These are phyloP conservation scores for Ginglymostoma cirratum DNA, from an alignment of 2,113 vertebrate species.

Conservation along the genomic window DNA sequence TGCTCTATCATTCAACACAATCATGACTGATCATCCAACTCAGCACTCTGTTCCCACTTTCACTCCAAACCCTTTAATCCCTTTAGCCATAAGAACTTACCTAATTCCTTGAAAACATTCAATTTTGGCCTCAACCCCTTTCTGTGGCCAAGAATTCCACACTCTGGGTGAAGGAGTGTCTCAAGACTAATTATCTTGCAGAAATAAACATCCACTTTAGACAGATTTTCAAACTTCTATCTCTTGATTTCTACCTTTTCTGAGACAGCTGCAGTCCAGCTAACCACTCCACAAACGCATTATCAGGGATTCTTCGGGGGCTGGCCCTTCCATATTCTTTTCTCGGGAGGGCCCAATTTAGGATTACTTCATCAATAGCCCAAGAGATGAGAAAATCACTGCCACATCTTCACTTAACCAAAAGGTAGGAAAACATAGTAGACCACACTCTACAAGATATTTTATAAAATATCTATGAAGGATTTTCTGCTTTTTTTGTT, in stretches of 20 bases:
- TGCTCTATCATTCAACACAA: too few species aligned
- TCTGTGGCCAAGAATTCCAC: too few species aligned
- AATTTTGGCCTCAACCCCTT: too few species aligned
- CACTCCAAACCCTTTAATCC: too few species aligned
- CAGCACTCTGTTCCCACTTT: too few species aligned
- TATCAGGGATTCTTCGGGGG: not conserved
- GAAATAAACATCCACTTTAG: not conserved
- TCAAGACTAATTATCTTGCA: not conserved
- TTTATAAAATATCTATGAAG: not conserved
- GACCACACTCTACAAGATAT: not conserved
- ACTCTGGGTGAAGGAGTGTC: not conserved
- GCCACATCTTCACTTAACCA: not conserved
- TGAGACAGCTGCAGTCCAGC: not conserved
- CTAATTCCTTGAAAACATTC: too few species aligned
- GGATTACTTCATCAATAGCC: not conserved
- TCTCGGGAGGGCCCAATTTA: not conserved
- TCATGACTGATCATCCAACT: too few species aligned
- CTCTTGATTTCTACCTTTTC: not conserved
- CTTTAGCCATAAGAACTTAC: too few species aligned
- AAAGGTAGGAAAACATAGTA: not conserved
- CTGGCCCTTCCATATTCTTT: not conserved
- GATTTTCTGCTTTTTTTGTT: not conserved
- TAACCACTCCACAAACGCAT: not conserved
- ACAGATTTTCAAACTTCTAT: not conserved
- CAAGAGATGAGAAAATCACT: not conserved